A percentile compares a stretch with the other conserved stretches of the same genome.
Evolutionary conservation across 2,888 invertebrate genomes (phyloP).

Genomic region (Panzeria rudis): DNA sequence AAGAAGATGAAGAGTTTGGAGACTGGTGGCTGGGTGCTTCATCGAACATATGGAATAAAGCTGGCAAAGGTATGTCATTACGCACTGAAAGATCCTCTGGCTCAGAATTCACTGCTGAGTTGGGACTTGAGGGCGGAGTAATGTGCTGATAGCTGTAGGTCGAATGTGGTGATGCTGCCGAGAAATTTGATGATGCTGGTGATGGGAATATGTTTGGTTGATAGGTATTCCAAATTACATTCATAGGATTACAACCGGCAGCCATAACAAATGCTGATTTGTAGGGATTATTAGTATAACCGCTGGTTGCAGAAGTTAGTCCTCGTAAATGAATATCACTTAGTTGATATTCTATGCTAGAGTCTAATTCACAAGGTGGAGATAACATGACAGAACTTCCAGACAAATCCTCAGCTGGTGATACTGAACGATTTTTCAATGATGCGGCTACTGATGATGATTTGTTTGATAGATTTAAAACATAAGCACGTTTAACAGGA

Average conservation of each 20-base stretch:
- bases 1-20: conserved; percentile 52
- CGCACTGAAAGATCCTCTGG: conserved; percentile 82
- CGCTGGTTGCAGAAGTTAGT: conserved; percentile 76
- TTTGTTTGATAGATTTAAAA: conserved; percentile 79
- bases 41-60: conserved; percentile 79
- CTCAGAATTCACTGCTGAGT: conserved; percentile 79
- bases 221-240: conserved; percentile 79
- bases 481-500: conserved; percentile 79
- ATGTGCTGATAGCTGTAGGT: conserved; percentile 74
- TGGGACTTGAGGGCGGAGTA: conserved; percentile 82
- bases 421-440: conserved; percentile 26
- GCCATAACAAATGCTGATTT: conserved; percentile 79
- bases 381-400: conserved; percentile 77
- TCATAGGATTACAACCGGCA: conserved; percentile 80
- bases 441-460: conserved; percentile 2
- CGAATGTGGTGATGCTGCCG: conserved; percentile 75
- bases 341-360: conserved; percentile 75
- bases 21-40: conserved; percentile 75
- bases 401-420: conserved; percentile 50
- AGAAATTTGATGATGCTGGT: conserved; percentile 76
- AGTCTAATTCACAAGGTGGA: conserved; percentile 75
- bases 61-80: conserved; percentile 81
- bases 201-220: conserved; percentile 77
- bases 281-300: conserved; percentile 79
- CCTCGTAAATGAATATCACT: conserved; percentile 81